Evolutionary conservation across 2,113 vertebrate species (phyloP), one percentile per base, ranked within the genome.

Genomic region (Alligator mississippiensis): DNA sequence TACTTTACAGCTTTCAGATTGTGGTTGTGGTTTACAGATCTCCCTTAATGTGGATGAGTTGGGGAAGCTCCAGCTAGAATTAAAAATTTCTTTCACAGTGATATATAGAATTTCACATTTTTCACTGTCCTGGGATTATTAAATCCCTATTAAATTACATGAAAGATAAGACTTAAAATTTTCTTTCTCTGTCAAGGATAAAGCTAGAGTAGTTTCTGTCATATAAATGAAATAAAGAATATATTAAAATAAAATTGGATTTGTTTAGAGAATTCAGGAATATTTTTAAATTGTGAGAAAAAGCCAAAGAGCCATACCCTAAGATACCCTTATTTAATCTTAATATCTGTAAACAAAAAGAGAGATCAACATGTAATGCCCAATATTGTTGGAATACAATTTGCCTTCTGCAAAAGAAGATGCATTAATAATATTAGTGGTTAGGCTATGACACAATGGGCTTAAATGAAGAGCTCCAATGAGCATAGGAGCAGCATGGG

Each of bases 81-180:
- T 77, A 89, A 77, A 68, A 82, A 89, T 89, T 77, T 82, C 72
- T n/a, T 59, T 27, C 76, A 74, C 61, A 77, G 54, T 89, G 66
- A 89, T 68, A 82, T 89, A 83, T 77, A 89, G 87, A 63, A 89
- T 89, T 89, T 89, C 80, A 77, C 80, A 89, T 89, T 89, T 60
- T 82, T 89, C 80, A 82, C 87, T 89, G 80, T 58, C 72, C 61
- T 68, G 82, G 87, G 80, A 68, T 89, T 89, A 89, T 82, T 82
- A 70, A 30, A 66, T 82, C 80, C 55, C 80, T 62, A 83, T 68
- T 89, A 82, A 83, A 89, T 82, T 83, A 68, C 72, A 77, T 55
- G 82, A 77, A 70, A 89, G 30, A 89, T 89, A 68, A 89, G 87
- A 68, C 34, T 77, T 68, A 70, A 76, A 76, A 81, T 88, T 88